Conservation (phyloP, 35 echinoderm and acorn worm genomes). For the Amphiura filiformis region DNA sequence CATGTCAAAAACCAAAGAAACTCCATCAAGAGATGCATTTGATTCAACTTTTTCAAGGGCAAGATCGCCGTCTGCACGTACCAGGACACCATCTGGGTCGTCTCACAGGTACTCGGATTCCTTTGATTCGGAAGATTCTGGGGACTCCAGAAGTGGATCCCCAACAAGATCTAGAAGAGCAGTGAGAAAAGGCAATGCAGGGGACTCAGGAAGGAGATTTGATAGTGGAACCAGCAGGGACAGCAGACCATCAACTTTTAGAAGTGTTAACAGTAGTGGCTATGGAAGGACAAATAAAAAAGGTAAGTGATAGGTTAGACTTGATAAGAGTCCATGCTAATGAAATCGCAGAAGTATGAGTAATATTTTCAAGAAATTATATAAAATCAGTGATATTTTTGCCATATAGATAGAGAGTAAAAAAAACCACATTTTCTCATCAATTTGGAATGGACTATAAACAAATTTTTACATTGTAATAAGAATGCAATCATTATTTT, state of each 20-base stretch:
- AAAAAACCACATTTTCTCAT: too few relatives aligned
- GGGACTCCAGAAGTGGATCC: slow-evolving; percentile 5
- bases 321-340: too few relatives aligned
- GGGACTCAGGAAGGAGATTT: slow-evolving; percentile 20
- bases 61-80: too few relatives aligned
- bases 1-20: slow-evolving; percentile 14
- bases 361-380: too few relatives aligned
- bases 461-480: too few relatives aligned
- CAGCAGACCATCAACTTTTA: slow-evolving; percentile 32
- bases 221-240: slow-evolving; percentile 43
- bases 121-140: slow-evolving; percentile 86
- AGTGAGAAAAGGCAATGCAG: background rate
- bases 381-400: too few relatives aligned
- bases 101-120: slow-evolving; percentile 60
- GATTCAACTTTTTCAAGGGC: too few relatives aligned
- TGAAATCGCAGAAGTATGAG: too few relatives aligned
- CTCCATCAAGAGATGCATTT: background rate
- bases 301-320: too few relatives aligned
- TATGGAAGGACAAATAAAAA: slow-evolving; percentile 14
- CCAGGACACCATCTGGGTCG: slow-evolving; percentile 40
- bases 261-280: slow-evolving; percentile 14
- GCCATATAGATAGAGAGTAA: too few relatives aligned
- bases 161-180: background rate
- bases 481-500: too few relatives aligned
- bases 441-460: too few relatives aligned